Evolutionary conservation across 2,888 invertebrate genomes (phyloP).

Genomic region (Hirtodrosophila duncani): DNA sequence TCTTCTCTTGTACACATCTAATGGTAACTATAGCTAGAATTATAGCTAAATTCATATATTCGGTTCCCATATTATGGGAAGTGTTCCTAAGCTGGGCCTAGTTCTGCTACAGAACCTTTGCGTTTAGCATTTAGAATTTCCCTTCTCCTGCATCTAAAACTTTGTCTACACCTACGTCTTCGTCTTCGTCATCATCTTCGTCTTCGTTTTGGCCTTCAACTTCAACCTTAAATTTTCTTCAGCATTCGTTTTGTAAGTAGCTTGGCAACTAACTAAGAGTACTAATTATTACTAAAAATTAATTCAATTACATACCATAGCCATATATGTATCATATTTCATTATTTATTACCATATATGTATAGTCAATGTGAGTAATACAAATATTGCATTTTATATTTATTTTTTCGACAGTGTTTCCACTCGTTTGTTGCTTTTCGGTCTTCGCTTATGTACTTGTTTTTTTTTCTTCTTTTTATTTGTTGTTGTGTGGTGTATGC

Average conservation of each 20-base stretch:
- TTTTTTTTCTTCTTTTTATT: conserved; percentile 20
- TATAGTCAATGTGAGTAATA: conserved; percentile 52
- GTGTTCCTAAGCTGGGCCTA: conserved; percentile 36
- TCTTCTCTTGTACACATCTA: conserved; percentile 68
- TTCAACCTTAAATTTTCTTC: no score
- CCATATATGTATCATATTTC: conserved; percentile 2
- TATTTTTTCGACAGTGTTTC: conserved; percentile 22
- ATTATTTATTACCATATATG: conserved; percentile 21
- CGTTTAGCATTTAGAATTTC: conserved; percentile 31
- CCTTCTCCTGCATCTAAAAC: conserved; percentile 1
- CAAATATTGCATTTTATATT: conserved; percentile 59
- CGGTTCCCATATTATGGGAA: conserved; percentile 64
- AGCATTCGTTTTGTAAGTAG: conserved; percentile 55
- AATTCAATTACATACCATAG: not conserved
- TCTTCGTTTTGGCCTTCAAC: not conserved
- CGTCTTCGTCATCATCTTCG: conserved; percentile 22
- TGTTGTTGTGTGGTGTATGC: conserved; percentile 59
- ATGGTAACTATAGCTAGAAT: conserved; percentile 47
- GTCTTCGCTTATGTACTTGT: conserved; percentile 12
- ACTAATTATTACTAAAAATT: conserved; percentile 48
- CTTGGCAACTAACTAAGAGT: conserved; percentile 52
- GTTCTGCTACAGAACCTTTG: conserved; percentile 66
- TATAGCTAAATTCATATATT: conserved; percentile 58
- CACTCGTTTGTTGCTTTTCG: conserved; percentile 2
- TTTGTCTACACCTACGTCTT: conserved; percentile 24